Evolutionary conservation across 2,113 vertebrate genomes (phyloP), one percentile per base, ranked within the genome.

Genomic region (Vombatus ursinus): DNA sequence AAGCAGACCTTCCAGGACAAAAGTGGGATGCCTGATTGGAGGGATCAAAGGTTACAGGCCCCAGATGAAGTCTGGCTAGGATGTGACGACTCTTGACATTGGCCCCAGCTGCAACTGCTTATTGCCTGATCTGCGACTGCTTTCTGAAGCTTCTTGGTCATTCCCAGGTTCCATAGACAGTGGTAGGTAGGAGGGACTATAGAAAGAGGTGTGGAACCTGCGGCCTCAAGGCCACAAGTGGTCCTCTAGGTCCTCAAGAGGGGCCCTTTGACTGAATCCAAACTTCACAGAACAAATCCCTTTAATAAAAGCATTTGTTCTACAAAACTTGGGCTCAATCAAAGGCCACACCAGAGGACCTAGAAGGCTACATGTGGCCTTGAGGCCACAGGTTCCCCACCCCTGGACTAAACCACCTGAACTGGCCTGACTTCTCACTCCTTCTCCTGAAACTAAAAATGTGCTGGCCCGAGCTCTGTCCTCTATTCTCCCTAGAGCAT

Each of bases 401-500:
- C 51, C 51, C 51, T 19, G 52, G 44, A 37, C 89, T 92, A 52
- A 91, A 92, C 54, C 6, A 16, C 44, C 28, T 25, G 44, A 49
- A 51, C 14, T 12, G 91, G 22, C 14, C 28, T 12, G 52, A 44
- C 26, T 93, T 52, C 48, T 6, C 3, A 50, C 31, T 0, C 2
- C n/a, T 31, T 28, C 47, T 26, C 26, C 52, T 12, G 31, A n/a
- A 68, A 68, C 0, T 68, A 14, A 68, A 68, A 68, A 37, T 37
- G 31, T 68, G 37, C 31, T 14, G 12, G 31, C 25, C 47, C 90
- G 48, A 3, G 37, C 9, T 91, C 68, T 90, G 52, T 89, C 90
- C 97, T 95, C 92, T 54, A 91, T 23, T 57, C 95, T 68, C 31
- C 61, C 93, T 26, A 31, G 50, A 1, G 1, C 25, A 10, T 91